Conservation (phyloP, 2,888 invertebrate species). For the Priocnemis perturbator region DNA sequence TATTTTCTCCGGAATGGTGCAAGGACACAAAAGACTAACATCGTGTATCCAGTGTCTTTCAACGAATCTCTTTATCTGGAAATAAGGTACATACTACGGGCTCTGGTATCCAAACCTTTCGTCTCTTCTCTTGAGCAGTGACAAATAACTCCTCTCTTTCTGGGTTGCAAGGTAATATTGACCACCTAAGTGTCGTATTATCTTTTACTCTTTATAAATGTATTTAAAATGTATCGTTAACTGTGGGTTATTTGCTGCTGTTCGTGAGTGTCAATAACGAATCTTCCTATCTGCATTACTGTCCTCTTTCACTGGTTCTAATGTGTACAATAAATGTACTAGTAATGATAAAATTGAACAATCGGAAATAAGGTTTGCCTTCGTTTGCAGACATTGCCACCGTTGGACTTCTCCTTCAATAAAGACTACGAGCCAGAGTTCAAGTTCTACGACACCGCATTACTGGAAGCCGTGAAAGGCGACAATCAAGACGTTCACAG, state of each 20-base stretch:
- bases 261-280: background rate
- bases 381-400: constrained; percentile 81
- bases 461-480: constrained; percentile 88
- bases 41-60: constrained; percentile 43
- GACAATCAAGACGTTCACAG: constrained; percentile 86
- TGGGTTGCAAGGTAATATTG: background rate
- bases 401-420: constrained; percentile 96
- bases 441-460: constrained; percentile 92
- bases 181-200: background rate
- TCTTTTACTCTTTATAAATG: background rate
- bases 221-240: too few species aligned
- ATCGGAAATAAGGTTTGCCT: background rate
- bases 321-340: constrained; percentile 4
- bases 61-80: constrained; percentile 47
- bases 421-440: constrained; percentile 94
- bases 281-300: too few species aligned
- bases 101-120: constrained; percentile 32
- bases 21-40: constrained; percentile 41
- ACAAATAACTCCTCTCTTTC: background rate
- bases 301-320: constrained; percentile 13
- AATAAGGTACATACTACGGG: constrained; percentile 43
- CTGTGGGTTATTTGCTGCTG: too few species aligned
- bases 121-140: constrained; percentile 7
- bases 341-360: background rate
- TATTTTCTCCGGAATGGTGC: constrained; percentile 36